Percentiles rank a stretch among this genome's conserved stretches.
phyloP scores from a whole-genome alignment of 2,888 invertebrate genomes.

The Thecocarcelia acutangulata region DNA sequence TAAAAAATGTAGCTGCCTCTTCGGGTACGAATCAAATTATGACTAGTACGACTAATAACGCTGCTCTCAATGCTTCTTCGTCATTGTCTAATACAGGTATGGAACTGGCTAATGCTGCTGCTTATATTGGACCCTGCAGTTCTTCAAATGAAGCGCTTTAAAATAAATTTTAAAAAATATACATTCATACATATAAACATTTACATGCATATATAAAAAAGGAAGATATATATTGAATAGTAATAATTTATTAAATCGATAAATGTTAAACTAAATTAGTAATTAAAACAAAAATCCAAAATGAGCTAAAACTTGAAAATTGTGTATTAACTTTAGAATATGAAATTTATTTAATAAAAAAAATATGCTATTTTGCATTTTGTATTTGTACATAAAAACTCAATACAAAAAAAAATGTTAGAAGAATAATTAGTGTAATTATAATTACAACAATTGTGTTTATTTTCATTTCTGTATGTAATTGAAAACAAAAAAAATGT shows the following conservation, averaged over 20 bases:
- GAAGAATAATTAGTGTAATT: conserved; percentile 26
- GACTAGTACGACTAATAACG: conserved; percentile 54
- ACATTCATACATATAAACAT: conserved; percentile 17
- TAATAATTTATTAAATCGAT: conserved; percentile 21
- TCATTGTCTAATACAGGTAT: conserved; percentile 66
- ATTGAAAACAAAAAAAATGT: conserved; percentile 65
- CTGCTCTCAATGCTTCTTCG: conserved; percentile 70
- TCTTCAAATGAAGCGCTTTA: conserved; percentile 83
- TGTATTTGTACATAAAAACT: conserved; percentile 51
- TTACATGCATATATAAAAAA: conserved; percentile 14
- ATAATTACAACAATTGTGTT: conserved; percentile 49
- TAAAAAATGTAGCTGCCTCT: conserved; percentile 74
- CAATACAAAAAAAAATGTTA: not conserved
- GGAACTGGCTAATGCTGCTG: conserved; percentile 72
- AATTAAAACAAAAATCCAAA: conserved; percentile 5
- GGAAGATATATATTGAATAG: conserved; percentile 29
- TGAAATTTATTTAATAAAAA: conserved; percentile 56
- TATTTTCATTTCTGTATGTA: conserved; percentile 54
- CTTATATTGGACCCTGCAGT: conserved; percentile 83
- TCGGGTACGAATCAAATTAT: conserved; percentile 60
- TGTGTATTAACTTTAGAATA: conserved; percentile 47
- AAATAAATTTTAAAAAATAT: conserved; percentile 56
- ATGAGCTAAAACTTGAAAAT: not conserved
- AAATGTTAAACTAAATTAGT: conserved; percentile 40
- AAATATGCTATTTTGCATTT: conserved; percentile 60